Base-by-base conservation (phyloP, 1,140 invertebrate genomes). In the Uloborus diversus region DNA sequence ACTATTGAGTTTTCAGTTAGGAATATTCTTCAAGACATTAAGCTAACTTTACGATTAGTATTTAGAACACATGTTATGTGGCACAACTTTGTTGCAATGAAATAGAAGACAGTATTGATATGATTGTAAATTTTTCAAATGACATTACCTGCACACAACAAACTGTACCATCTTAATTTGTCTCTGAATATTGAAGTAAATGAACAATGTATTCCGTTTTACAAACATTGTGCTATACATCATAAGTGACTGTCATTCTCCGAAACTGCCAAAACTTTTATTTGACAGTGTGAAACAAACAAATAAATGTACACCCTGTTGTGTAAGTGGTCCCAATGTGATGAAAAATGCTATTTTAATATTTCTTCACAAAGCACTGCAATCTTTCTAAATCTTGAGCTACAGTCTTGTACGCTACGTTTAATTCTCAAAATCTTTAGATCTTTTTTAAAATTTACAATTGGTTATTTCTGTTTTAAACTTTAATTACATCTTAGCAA, bases 241-340 rank as follows among this genome's bases (percentile, higher is more conserved):
- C 42, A 23, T 47, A 62, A 28, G 59, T 75, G 71, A 75, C 59
- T 64, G 61, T 11, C 20, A 13, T 56, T 32, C 23, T 33, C 33
- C 59, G 59, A 51, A 51, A 33, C 27, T 64, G 57, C 13, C 47
- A 33, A 51, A 53, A 14, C 61, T 42, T 32, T 27, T 32, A n/a
- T 11, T 28, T 35, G 35, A 32, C 30, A 75, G 35, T 42, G 32
- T 62, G 71, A 75, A 37, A 64, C 53, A 75, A 61, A 59, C 71
- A 75, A 47, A n/a, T n/a, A n/a, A n/a, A 75, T 75, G 71, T 59
- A 75, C 71, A 75, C 71, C 71, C 71, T 75, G 71, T 75, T 73
- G 64, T 75, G 59, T 62, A 51, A 62, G 59, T 75, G 71, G 71
- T 75, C 71, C 71, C 71, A 35, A 75, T 64, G 37, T 51, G 71